These are phyloP conservation scores for Rhyacophila evoluta DNA, from an alignment of 2,888 invertebrate genomes.

Conservation along the genomic window DNA sequence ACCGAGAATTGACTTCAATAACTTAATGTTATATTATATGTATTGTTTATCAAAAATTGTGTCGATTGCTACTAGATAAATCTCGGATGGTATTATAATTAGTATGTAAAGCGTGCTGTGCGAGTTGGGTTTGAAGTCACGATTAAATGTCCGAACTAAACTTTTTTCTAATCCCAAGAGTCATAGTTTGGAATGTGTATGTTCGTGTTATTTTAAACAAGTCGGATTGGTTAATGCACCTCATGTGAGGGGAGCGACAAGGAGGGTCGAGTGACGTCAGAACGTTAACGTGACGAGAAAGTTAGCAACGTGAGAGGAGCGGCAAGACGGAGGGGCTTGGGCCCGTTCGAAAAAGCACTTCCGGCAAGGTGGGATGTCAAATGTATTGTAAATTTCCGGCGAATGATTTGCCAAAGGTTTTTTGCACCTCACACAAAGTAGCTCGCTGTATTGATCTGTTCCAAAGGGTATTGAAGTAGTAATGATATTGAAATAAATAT, in stretches of 20 bases:
- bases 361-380: conserved; percentile 8
- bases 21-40: too few relatives aligned
- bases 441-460: not conserved
- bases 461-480: not conserved
- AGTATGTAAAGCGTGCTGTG: too few relatives aligned
- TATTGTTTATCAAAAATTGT: too few relatives aligned
- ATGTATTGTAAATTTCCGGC: conserved; percentile 44
- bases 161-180: too few relatives aligned
- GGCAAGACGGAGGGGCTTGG: conserved; percentile 13
- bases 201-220: not conserved
- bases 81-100: too few relatives aligned
- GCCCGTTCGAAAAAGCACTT: not conserved
- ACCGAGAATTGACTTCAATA: too few relatives aligned
- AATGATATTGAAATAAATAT: conserved; percentile 19
- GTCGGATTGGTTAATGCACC: not conserved
- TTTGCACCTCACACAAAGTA: not conserved
- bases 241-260: not conserved
- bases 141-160: too few relatives aligned
- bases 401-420: conserved; percentile 36
- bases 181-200: not conserved
- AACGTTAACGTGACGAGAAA: conserved; percentile 36
- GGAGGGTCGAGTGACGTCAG: not conserved
- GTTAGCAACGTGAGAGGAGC: conserved; percentile 31
- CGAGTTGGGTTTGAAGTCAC: too few relatives aligned
- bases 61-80: too few relatives aligned